Evolutionary conservation across 1,140 invertebrate species (phyloP), one percentile per base, ranked within the genome.

Genomic region (Hetaerina americana): DNA sequence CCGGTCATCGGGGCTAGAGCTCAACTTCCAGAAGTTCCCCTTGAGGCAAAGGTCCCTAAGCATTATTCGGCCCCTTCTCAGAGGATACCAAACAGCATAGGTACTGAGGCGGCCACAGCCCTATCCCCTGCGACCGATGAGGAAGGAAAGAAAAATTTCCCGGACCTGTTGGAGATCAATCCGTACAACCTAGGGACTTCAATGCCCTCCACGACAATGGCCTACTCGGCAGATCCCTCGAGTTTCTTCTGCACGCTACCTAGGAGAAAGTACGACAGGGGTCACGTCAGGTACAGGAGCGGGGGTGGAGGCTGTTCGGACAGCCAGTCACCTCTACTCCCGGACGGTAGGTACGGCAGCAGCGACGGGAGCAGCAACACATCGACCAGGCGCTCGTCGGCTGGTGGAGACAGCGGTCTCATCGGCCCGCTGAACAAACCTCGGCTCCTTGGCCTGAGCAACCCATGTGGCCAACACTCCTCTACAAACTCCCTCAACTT

Each of bases 241-340:
- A 74, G 66, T 70, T 81, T 85, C 27, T 86, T 87, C 78, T 88
- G 86, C 76, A 88, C 88, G 18, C 81, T 89, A 72, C 87, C 87
- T 0, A 77, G 84, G 31, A 84, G 85, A 75, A 77, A 57, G 22
- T 57, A 57, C 40, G 40, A 57, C 15, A 57, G 40, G 10, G 40
- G 40, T 1, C n/a, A n/a, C n/a, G 72, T 68, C 15, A 72, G 70
- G 25, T 72, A 75, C 40, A 27, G 70, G 26, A 72, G 70, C 27
- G 26, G 74, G 82, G 82, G 71, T 81, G 82, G 71, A 75, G 67
- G 24, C 22, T 86, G 81, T 76, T 85, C 85, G 28, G 87, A 89
- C 73, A 90, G 89, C 74, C 87, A 89, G 73, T 88, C 88, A 40
- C 88, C 88, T 0, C 79, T 90, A 70, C 78, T 90, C 57, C 76